A percentile compares a stretch with the other conserved stretches of the same genome.
These are phyloP conservation scores for Augochlorella aurata DNA, from an alignment of 2,888 invertebrate species.

Conservation along the genomic window DNA sequence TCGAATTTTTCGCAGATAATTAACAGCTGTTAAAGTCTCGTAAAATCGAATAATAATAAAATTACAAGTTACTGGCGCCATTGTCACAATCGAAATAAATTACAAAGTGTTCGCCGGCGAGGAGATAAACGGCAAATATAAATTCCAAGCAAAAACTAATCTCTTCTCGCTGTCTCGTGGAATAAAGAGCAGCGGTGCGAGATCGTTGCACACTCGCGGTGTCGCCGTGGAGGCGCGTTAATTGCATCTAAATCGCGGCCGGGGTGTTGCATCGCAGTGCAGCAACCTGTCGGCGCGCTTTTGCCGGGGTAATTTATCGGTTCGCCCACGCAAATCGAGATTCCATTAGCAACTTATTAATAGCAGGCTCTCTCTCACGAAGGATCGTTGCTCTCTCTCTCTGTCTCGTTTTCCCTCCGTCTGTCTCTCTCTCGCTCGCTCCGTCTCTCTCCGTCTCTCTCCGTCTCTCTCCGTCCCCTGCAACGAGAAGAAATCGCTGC, in stretches of 20 bases:
- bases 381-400: background rate
- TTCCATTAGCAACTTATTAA: conserved; percentile 78
- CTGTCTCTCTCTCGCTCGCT: background rate
- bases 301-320: conserved; percentile 73
- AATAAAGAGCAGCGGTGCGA: background rate
- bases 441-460: background rate
- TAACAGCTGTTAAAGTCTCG: too few species aligned
- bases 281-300: conserved; percentile 59
- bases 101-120: too few species aligned
- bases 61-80: too few species aligned
- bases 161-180: too few species aligned
- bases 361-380: conserved; percentile 55
- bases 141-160: too few species aligned
- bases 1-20: too few species aligned
- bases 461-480: background rate
- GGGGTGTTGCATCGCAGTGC: conserved; percentile 24
- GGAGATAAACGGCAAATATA: too few species aligned
- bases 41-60: too few species aligned
- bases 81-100: too few species aligned
- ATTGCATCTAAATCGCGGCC: conserved; percentile 55
- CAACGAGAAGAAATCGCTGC: conserved; percentile 22
- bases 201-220: background rate
- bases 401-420: background rate
- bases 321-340: conserved; percentile 74
- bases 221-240: conserved; percentile 58